Evolutionary conservation across 1,140 invertebrate species (phyloP), one percentile per base, ranked within the genome.

Genomic region (Plutomurus gul): DNA sequence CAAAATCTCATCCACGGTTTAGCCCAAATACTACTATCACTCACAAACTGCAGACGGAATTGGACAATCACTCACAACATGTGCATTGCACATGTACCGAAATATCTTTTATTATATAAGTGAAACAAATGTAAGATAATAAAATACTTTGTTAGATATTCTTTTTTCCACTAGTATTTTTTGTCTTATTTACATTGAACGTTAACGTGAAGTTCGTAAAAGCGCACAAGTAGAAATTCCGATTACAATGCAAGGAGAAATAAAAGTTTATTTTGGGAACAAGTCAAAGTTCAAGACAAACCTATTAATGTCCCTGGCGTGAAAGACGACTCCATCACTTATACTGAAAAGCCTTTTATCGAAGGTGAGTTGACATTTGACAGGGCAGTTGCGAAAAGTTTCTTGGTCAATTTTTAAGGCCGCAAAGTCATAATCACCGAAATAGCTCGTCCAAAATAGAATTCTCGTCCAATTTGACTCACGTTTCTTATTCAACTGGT

Each of bases 251-350:
- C n/a, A n/a, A n/a, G n/a, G n/a, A n/a, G n/a, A n/a, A n/a, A n/a
- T n/a, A 27, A 49, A 36, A 20, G 47, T n/a, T 72, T 13, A 47
- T 10, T 8, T 20, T 75, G 6, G 16, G 8, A 20, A 72, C 37
- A 72, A 22, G 30, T 39, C 11, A 72, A 72, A 27, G 37, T 33
- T 30, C 27, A 27, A 39, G 1, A 51, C 78, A 37, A 6, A 76
- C 43, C 36, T 70, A 49, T 74, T 46, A 27, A 75, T 80, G 25
- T 40, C 80, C 43, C 76, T 40, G n/a, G 70, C 72, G 36, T 81
- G 80, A 70, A 81, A 78, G 10, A 81, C 36, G 11, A 81, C 51
- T 22, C 65, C 80, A 49, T 81, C 71, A 78, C 72, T 75, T 7
- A 25, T n/a, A 25, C 33, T 16, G 16, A 77, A 36, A 16, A 60